Evolutionary conservation across 1,140 invertebrate genomes (phyloP).

Genomic region (Chrysoperla carnea): DNA sequence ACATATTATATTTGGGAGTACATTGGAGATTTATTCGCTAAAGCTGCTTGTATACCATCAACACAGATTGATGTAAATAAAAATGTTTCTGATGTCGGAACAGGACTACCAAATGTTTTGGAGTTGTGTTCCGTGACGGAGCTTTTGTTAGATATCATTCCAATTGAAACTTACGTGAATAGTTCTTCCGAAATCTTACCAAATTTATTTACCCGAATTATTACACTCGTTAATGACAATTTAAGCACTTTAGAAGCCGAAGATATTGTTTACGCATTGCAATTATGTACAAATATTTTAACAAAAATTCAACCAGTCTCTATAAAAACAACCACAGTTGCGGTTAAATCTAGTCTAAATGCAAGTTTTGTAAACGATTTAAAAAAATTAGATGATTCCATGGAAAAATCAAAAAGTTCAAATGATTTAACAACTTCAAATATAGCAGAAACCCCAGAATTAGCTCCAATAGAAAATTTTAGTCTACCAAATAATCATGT

Average conservation of each 20-base stretch:
- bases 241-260: conserved; percentile 35
- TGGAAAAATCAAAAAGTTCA: not conserved
- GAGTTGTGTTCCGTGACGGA: conserved; percentile 56
- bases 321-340: conserved; percentile 7
- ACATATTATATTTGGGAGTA: conserved; percentile 78
- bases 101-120: conserved; percentile 35
- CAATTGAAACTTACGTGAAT: conserved; percentile 61
- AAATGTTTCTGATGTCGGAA: conserved; percentile 32
- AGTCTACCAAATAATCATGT: no score
- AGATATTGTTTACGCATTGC: conserved; percentile 45
- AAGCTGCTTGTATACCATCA: conserved; percentile 21
- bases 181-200: conserved; percentile 67
- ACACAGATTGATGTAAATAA: conserved; percentile 13
- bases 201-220: conserved; percentile 47
- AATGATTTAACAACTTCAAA: not conserved
- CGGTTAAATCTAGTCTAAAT: not conserved
- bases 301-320: conserved; percentile 51
- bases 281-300: conserved; percentile 56
- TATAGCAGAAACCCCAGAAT: no score
- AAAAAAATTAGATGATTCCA: not conserved
- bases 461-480: no score
- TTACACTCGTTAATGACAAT: conserved; percentile 35
- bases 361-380: no score
- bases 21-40: conserved; percentile 49
- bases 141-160: conserved; percentile 63